phyloP scores from a whole-genome alignment of 2,888 invertebrate genomes.

The Hyposoter didymator region DNA sequence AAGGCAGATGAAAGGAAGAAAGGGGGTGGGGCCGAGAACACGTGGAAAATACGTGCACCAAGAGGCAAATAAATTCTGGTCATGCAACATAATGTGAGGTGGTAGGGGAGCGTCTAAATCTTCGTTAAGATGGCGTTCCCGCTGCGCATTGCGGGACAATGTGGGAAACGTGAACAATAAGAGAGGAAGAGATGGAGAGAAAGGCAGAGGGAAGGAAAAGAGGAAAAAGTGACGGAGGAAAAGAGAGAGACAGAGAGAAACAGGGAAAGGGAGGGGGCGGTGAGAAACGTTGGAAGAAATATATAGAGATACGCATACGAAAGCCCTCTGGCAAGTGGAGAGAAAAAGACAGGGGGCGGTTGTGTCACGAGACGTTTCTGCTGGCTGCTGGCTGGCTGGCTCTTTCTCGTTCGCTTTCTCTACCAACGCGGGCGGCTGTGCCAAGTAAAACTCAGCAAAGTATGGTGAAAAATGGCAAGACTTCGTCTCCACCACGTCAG shows the following conservation, averaged over 20 bases:
- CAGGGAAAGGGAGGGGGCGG: constrained; percentile 14
- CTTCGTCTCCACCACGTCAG: constrained; percentile 81
- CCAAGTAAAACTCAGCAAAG: constrained; percentile 82
- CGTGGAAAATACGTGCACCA: constrained; percentile 67
- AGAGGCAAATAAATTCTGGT: constrained; percentile 80
- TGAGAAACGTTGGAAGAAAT: constrained; percentile 3
- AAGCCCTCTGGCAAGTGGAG: constrained; percentile 58
- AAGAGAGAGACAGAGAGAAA: constrained; percentile 8
- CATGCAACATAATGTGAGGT: constrained; percentile 79
- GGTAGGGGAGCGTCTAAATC: constrained; percentile 77
- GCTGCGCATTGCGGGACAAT: constrained; percentile 71
- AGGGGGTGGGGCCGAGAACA: constrained; percentile 10
- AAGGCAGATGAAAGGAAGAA: constrained; percentile 13
- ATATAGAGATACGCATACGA: constrained; percentile 51
- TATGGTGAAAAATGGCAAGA: constrained; percentile 80
- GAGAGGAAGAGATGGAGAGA: constrained; percentile 49
- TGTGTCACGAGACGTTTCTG: constrained; percentile 66
- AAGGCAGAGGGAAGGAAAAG: neutral
- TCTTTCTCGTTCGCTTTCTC: constrained; percentile 37
- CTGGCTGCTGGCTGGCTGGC: constrained; percentile 59
- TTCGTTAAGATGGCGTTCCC: constrained; percentile 75
- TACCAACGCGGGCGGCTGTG: constrained; percentile 70
- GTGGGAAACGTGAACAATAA: constrained; percentile 72
- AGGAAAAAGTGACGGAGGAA: constrained; percentile 15
- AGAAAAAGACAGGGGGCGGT: constrained; percentile 51